Conservation (phyloP, 2,113 vertebrate species). For the Rhadina sibilatrix region DNA sequence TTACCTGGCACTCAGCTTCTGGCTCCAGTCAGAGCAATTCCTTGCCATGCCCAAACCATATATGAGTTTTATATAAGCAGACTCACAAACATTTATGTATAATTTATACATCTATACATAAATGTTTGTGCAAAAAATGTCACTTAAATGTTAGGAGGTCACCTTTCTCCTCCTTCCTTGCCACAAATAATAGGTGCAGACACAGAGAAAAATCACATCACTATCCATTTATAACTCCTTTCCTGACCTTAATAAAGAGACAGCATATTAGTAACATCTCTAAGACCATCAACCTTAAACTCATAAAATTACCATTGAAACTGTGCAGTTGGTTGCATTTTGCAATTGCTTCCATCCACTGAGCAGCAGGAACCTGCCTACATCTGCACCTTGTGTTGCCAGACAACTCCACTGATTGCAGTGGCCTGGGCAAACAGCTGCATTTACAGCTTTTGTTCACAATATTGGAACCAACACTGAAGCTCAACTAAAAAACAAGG, state of each 20-base stretch:
- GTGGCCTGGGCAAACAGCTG: neutral
- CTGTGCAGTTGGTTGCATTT: neutral
- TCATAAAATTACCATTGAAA: neutral
- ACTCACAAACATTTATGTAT: neutral
- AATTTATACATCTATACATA: neutral
- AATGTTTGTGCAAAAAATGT: neutral
- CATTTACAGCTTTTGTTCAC: neutral
- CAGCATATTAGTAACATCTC: neutral
- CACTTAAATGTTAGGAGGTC: neutral
- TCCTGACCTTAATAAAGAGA: neutral
- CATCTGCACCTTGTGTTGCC: neutral
- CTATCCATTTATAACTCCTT: neutral
- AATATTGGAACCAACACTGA: rapidly evolving
- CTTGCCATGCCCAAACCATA: neutral
- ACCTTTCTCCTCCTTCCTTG: neutral
- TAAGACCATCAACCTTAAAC: neutral
- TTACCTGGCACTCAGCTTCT: neutral
- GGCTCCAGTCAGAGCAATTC: neutral
- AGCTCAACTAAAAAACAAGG: neutral
- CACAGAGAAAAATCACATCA: neutral
- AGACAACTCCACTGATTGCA: neutral
- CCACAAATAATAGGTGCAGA: neutral
- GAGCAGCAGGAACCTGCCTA: neutral
- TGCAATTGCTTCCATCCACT: neutral
- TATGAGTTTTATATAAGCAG: neutral